Conservation (phyloP, 2,797 vertebrate genomes). For the Strix occidentalis region DNA sequence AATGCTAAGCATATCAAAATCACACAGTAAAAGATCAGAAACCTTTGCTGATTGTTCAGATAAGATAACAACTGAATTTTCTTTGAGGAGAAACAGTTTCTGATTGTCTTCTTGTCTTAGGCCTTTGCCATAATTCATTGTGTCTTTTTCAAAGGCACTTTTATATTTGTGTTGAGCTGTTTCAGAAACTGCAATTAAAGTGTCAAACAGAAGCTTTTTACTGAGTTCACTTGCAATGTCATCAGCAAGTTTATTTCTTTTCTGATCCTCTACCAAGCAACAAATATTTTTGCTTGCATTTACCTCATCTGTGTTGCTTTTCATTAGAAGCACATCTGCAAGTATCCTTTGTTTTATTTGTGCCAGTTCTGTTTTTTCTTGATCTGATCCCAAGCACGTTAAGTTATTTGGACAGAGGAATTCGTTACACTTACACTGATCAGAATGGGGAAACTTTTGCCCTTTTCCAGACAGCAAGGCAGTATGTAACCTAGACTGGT, state of each 20-base stretch:
- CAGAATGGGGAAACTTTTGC: not conserved
- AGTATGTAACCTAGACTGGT: not conserved
- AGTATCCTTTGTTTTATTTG: not conserved
- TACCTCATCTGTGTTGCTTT: not conserved
- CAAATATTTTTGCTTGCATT: not conserved
- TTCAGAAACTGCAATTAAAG: slow-evolving; percentile 28
- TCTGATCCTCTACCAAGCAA: not conserved
- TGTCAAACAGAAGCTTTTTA: slow-evolving; percentile 47
- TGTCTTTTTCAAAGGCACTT: slow-evolving; percentile 13
- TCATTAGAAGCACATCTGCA: not conserved
- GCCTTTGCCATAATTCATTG: not conserved
- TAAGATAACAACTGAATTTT: not conserved
- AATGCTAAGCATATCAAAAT: not conserved
- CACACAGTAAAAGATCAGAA: not conserved
- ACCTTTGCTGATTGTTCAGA: not conserved
- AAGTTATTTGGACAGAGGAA: not conserved
- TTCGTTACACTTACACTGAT: not conserved
- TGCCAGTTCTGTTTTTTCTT: not conserved
- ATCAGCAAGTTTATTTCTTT: not conserved
- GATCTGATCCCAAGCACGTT: not conserved
- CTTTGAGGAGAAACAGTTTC: not conserved
- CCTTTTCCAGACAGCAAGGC: not conserved
- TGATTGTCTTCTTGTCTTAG: not conserved
- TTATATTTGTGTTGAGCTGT: slow-evolving; percentile 5
- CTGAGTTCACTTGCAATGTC: slow-evolving; percentile 31